Conservation (phyloP, 2,797 vertebrate species). For the Myioborus miniatus region DNA sequence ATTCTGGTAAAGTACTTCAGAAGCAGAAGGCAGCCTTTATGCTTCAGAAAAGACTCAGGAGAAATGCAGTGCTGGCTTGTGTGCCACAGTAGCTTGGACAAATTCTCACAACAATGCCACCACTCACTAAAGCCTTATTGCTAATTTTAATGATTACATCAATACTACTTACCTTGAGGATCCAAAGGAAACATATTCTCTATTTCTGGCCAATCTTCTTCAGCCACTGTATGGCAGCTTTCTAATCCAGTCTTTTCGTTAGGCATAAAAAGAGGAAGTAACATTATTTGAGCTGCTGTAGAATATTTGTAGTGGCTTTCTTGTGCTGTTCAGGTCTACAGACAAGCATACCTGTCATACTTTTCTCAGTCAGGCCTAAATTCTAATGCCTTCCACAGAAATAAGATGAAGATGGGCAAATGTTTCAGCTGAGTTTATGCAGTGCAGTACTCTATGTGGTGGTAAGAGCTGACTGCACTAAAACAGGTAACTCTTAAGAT, state of each 20-base stretch:
- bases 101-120: neutral
- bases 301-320: neutral
- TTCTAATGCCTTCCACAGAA: neutral
- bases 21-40: neutral
- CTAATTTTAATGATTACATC: neutral
- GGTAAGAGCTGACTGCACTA: neutral
- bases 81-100: neutral
- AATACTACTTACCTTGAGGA: conserved; percentile 70
- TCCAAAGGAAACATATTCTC: conserved; percentile 77
- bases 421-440: neutral
- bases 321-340: neutral
- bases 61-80: neutral
- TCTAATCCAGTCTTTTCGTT: conserved; percentile 52
- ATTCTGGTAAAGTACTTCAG: neutral
- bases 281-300: neutral
- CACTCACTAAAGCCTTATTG: neutral
- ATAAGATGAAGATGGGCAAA: neutral
- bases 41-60: neutral
- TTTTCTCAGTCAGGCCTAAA: neutral
- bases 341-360: neutral
- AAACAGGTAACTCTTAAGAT: neutral
- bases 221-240: conserved; percentile 7
- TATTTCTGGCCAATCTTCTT: conserved; percentile 77
- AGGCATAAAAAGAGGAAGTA: neutral
- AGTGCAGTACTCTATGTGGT: rapidly evolving